Percentiles rank a stretch among this genome's conserved stretches.
phyloP scores from a whole-genome alignment of 2,797 vertebrate genomes.

The Eulemur rubriventer region DNA sequence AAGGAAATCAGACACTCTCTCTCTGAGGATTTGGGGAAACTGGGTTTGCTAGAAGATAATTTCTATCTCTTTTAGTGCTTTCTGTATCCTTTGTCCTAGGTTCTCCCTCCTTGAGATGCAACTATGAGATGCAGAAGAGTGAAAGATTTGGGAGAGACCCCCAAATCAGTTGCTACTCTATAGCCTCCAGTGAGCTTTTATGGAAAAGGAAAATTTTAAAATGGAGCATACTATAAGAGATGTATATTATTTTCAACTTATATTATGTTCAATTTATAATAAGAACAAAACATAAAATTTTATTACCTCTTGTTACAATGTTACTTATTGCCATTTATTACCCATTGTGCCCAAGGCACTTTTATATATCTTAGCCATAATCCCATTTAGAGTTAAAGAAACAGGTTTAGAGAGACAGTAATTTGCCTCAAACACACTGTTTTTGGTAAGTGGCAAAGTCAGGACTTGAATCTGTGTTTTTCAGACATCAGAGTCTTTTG shows the following conservation, averaged over 20 bases:
- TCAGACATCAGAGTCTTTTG: not conserved
- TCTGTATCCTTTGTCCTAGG: not conserved
- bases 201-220: not conserved
- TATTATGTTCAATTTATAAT: not conserved
- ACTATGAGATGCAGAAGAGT: not conserved
- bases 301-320: not conserved
- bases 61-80: not conserved
- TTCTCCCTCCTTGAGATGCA: not conserved
- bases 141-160: not conserved
- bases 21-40: not conserved
- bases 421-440: not conserved
- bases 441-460: not conserved
- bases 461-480: not conserved
- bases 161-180: not conserved
- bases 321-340: not conserved
- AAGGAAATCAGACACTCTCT: not conserved
- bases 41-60: not conserved
- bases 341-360: no score
- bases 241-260: not conserved
- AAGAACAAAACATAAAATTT: not conserved
- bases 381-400: not conserved
- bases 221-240: not conserved
- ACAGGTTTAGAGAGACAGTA: not conserved
- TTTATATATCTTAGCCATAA: not conserved
- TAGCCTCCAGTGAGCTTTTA: not conserved